Conservation (phyloP, 2,888 invertebrate genomes). For the Athrips mouffetella region DNA sequence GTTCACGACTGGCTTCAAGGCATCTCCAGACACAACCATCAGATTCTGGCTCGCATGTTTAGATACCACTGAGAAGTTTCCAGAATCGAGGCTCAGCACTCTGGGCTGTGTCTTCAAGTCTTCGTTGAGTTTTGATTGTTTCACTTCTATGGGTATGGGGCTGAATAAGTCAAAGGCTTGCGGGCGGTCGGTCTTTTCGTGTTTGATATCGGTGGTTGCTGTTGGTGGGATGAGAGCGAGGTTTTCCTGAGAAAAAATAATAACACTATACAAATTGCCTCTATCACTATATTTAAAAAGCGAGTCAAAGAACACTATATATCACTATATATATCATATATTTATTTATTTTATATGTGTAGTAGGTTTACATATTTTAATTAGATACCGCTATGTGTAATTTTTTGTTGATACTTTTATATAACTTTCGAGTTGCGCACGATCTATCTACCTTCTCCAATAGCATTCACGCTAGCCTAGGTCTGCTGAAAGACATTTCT, state of each 20-base stretch:
- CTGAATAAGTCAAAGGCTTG: slow-evolving; percentile 74
- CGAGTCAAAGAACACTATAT: no score
- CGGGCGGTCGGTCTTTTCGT: slow-evolving; percentile 46
- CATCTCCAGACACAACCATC: slow-evolving; percentile 58
- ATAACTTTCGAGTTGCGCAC: no score
- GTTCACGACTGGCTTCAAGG: slow-evolving; percentile 55
- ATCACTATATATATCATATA: no score
- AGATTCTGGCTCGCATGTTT: slow-evolving; percentile 51
- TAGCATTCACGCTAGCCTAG: no score
- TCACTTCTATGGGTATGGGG: slow-evolving; percentile 67
- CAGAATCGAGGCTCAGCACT: slow-evolving; percentile 61
- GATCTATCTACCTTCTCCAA: no score
- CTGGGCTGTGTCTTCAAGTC: slow-evolving; percentile 53
- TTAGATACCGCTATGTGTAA: no score
- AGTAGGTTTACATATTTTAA: no score
- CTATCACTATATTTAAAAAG: no score
- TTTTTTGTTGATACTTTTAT: no score
- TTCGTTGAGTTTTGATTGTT: slow-evolving; percentile 56
- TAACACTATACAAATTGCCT: not conserved
- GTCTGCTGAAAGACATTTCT: no score
- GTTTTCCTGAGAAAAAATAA: slow-evolving; percentile 50
- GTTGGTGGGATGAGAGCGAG: slow-evolving; percentile 35
- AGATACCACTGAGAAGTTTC: slow-evolving; percentile 63
- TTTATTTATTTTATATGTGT: no score
- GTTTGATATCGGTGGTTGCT: slow-evolving; percentile 31